Conservation (phyloP, 2,113 vertebrate genomes). For the Aptenodytes forsteri region DNA sequence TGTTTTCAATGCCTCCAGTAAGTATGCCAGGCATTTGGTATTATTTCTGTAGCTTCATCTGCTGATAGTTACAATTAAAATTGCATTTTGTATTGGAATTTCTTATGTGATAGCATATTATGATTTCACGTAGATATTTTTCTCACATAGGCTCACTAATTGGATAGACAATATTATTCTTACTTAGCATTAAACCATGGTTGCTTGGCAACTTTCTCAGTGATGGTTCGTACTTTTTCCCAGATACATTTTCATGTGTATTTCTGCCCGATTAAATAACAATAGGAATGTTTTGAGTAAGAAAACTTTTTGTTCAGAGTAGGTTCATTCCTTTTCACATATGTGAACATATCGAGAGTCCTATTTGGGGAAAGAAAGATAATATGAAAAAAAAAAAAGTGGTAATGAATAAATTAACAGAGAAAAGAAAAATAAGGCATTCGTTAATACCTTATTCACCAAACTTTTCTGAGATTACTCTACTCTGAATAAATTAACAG, state of each 20-base stretch:
- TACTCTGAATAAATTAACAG: background rate
- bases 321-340: background rate
- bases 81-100: background rate
- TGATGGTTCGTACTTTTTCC: background rate
- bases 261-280: background rate
- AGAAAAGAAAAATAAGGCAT: background rate
- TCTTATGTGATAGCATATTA: background rate
- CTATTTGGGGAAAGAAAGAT: background rate
- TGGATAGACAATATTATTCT: background rate
- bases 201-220: background rate
- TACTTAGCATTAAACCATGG: background rate
- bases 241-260: background rate
- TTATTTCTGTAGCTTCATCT: background rate
- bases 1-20: background rate
- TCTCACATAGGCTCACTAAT: background rate
- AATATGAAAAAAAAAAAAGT: background rate
- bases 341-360: background rate
- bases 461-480: background rate
- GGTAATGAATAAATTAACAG: background rate
- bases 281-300: background rate
- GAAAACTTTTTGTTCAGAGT: background rate
- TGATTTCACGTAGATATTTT: background rate
- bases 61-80: background rate
- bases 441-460: background rate
- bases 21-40: background rate